Evolutionary conservation across 2,113 vertebrate species (phyloP).

Genomic region (Cairina moschata): DNA sequence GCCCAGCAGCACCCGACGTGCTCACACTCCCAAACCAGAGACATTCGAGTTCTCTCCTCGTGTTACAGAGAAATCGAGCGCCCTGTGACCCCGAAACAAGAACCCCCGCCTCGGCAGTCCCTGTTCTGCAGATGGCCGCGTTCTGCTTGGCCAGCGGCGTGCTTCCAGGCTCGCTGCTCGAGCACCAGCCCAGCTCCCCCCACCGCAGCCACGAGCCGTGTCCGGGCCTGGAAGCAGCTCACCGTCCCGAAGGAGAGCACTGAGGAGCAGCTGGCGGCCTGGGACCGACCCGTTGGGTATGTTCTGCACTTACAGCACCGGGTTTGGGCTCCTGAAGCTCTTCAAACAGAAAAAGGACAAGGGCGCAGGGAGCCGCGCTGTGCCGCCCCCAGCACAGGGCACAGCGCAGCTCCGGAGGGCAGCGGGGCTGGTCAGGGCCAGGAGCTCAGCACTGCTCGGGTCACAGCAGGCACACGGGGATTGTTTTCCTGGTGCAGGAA

Average conservation of each 20-base stretch:
- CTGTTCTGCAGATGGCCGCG: conserved; percentile 74
- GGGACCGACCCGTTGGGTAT: no score
- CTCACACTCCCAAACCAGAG: neutral
- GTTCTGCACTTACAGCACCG: neutral
- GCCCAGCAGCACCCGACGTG: neutral
- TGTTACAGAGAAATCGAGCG: neutral
- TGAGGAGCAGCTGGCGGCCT: neutral
- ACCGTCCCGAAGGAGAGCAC: neutral
- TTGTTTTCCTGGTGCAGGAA: neutral
- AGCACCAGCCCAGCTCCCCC: conserved; percentile 26
- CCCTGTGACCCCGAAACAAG: neutral
- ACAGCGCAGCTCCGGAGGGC: neutral
- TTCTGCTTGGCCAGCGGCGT: conserved; percentile 75
- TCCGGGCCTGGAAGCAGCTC: neutral
- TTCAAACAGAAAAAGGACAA: neutral
- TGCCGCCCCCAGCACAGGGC: no score
- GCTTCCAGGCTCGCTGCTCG: conserved; percentile 45
- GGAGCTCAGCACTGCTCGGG: neutral
- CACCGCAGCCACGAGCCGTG: neutral
- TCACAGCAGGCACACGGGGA: neutral
- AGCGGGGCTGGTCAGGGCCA: neutral
- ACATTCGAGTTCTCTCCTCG: neutral
- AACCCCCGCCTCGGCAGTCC: neutral
- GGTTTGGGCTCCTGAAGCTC: neutral
- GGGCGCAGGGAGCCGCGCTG: no score